phyloP scores from a whole-genome alignment of 2,888 invertebrate species.

The Nesidiocoris tenuis region DNA sequence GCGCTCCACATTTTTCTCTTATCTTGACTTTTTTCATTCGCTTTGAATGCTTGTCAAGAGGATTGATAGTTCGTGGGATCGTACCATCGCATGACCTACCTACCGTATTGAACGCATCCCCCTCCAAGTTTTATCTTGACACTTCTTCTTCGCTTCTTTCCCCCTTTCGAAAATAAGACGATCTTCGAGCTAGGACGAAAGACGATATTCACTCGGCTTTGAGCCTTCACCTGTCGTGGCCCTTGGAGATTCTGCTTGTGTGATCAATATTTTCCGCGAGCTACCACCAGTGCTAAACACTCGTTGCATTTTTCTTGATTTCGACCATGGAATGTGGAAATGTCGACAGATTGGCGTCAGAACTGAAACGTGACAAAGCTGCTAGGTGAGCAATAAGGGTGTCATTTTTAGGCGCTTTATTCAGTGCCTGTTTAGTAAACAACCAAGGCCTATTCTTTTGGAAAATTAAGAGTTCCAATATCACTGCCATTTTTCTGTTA shows the following conservation, averaged over 20 bases:
- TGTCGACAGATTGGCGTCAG: constrained; percentile 37
- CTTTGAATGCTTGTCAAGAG: neutral
- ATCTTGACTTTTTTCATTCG: neutral
- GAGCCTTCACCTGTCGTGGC: neutral
- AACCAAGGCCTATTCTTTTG: no score
- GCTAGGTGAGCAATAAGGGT: constrained; percentile 40
- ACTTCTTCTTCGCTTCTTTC: no score
- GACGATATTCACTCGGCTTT: neutral
- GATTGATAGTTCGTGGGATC: neutral
- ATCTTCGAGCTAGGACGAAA: no score
- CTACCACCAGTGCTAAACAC: neutral
- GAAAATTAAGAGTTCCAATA: no score
- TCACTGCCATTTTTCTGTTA: no score
- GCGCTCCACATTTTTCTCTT: neutral
- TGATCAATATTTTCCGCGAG: constrained; percentile 21
- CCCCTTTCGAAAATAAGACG: neutral
- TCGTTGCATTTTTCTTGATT: no score
- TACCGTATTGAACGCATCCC: neutral
- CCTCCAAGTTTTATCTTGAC: neutral
- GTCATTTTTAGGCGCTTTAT: no score
- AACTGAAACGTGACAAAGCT: constrained; percentile 44
- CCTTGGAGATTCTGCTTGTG: constrained; percentile 25
- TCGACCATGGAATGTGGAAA: constrained; percentile 19
- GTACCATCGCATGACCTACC: no score
- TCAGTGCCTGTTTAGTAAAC: no score